Percentiles rank a stretch among this genome's conserved stretches.
Evolutionary conservation across 2,888 invertebrate species (phyloP).

Genomic region (Thalpophila matura): DNA sequence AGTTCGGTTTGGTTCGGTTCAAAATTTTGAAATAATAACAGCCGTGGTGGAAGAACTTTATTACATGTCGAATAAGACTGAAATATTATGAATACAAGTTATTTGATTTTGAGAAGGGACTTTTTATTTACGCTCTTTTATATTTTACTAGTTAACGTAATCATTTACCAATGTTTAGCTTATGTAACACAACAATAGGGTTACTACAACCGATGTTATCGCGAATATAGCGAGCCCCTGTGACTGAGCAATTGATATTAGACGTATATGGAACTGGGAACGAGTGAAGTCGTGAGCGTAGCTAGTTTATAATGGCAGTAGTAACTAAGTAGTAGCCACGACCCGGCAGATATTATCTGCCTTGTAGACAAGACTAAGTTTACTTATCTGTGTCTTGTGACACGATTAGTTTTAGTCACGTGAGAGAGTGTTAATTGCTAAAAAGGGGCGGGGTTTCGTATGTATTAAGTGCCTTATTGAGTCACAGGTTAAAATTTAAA

Average conservation of each 20-base stretch:
- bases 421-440: slow-evolving; percentile 15
- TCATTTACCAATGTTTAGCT: slow-evolving; percentile 13
- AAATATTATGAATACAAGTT: no score
- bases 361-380: slow-evolving; percentile 55
- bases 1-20: no score
- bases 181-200: slow-evolving; percentile 27
- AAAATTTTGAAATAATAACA: no score
- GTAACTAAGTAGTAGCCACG: slow-evolving; percentile 46
- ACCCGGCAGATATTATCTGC: slow-evolving; percentile 53
- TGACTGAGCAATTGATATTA: slow-evolving; percentile 48
- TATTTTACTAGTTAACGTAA: no score
- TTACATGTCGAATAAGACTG: no score
- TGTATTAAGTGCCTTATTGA: no score
- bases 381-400: slow-evolving; percentile 36
- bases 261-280: slow-evolving; percentile 39
- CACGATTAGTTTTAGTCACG: slow-evolving; percentile 21
- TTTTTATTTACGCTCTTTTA: no score
- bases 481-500: no score
- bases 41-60: no score
- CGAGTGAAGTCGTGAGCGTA: slow-evolving; percentile 50
- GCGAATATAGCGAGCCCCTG: slow-evolving; percentile 11
- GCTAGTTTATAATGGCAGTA: slow-evolving; percentile 41
- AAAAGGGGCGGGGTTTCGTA: no score
- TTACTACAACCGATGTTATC: slow-evolving; percentile 34
- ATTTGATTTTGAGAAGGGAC: no score